Evolutionary conservation across 2,113 vertebrate genomes (phyloP), one percentile per base, ranked within the genome.

Genomic region (Labeo rohita): DNA sequence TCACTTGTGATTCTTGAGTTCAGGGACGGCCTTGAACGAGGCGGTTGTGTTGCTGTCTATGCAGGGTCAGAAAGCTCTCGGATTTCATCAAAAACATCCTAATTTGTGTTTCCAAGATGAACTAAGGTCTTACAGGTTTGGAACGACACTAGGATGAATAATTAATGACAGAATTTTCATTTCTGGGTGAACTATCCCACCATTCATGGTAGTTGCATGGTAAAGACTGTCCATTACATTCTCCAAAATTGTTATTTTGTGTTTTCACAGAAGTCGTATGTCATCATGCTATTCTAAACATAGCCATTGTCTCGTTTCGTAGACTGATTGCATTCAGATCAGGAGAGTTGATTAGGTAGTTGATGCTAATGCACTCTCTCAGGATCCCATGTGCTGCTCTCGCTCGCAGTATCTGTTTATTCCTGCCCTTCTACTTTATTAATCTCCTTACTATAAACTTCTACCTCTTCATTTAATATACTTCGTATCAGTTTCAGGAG

Each of bases 381-480:
- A 84, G 81, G 77, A 86, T 82, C 43, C 74, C 39, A 18, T 89
- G 76, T 80, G 8, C 74, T 18, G 39, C 84, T 77, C 74, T n/a
- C 73, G 13, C 23, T 66, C 11, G 6, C 23, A 39, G 28, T 56
- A 36, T 56, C 50, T 81, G 84, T 85, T 72, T 89, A 76, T 86
- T 86, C 84, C 74, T 63, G n/a, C 52, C 54, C 52, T 54, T 84
- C 59, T 74, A 54, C 76, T 47, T 80, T 86, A 85, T 83, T 83
- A 87, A 83, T 68, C 11, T 49, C 74, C 80, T 87, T 47, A 74
- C 75, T 80, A 61, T 84, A 75, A 56, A 74, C 78, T 10, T 73
- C 39, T 68, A 36, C 56, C 73, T 66, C 65, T 21, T 52, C 79
- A 21, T 84, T 86, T 83, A 80, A 78, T 70, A 65, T 76, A 43